A percentile compares a stretch with the other conserved stretches of the same genome.
Evolutionary conservation across 2,888 invertebrate genomes (phyloP).

Genomic region (Oscheius sp.): DNA sequence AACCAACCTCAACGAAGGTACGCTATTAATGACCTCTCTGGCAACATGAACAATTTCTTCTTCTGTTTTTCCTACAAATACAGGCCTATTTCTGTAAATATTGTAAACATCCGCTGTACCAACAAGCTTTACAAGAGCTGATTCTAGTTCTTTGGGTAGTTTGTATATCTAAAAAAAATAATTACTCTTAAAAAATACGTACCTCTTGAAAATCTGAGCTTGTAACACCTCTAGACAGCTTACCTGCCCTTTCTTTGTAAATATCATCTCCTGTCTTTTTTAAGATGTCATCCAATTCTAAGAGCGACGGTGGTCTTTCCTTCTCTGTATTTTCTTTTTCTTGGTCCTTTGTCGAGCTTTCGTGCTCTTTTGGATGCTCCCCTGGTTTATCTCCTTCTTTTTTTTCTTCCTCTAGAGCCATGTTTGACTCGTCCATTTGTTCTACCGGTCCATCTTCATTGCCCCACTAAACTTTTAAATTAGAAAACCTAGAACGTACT

Average conservation of each 20-base stretch:
- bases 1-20: conserved; percentile 19
- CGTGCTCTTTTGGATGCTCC: too few relatives aligned
- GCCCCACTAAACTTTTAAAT: too few relatives aligned
- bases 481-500: too few relatives aligned
- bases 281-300: background rate
- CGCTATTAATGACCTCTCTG: background rate
- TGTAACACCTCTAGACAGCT: background rate
- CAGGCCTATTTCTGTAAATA: conserved; percentile 18
- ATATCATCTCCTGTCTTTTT: background rate
- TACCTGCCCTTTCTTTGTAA: background rate
- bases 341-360: too few relatives aligned
- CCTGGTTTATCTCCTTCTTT: too few relatives aligned
- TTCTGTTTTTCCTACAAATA: background rate
- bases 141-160: background rate
- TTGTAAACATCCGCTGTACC: conserved; percentile 11
- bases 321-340: too few relatives aligned
- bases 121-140: background rate
- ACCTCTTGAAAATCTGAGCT: conserved; percentile 11
- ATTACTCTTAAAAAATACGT: background rate
- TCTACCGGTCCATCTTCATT: too few relatives aligned
- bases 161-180: background rate
- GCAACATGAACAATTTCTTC: conserved; percentile 10
- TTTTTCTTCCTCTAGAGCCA: too few relatives aligned
- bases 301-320: too few relatives aligned
- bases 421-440: too few relatives aligned